Percentiles rank a stretch among this genome's conserved stretches.
These are phyloP conservation scores for Lepus americanus DNA, from an alignment of 2,113 vertebrate species.

Conservation along the genomic window DNA sequence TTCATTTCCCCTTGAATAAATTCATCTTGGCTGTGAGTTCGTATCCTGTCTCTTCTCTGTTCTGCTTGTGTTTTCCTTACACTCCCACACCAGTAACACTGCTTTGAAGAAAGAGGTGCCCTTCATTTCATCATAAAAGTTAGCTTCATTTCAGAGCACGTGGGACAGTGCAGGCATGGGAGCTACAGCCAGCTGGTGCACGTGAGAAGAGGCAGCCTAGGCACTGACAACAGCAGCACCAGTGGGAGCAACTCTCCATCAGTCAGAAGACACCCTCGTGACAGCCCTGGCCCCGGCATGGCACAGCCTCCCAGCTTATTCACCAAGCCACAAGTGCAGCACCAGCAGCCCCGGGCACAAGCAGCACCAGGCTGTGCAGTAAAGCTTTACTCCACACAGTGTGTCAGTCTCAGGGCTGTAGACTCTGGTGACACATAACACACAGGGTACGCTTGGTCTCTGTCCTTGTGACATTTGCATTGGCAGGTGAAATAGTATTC, in stretches of 20 bases:
- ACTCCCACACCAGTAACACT: neutral
- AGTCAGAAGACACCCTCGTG: neutral
- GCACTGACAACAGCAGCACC: neutral
- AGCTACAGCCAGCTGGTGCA: neutral
- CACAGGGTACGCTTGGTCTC: neutral
- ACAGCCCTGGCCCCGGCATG: neutral
- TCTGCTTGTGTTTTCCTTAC: no score
- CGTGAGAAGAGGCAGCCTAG: neutral
- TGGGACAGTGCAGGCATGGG: neutral
- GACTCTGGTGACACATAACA: neutral
- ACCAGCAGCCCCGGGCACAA: neutral
- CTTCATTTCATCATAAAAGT: neutral
- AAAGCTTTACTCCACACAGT: no score
- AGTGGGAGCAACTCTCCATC: neutral
- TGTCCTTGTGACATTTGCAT: neutral
- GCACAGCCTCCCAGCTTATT: neutral
- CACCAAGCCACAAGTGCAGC: neutral
- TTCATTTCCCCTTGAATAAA: no score
- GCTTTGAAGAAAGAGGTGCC: neutral
- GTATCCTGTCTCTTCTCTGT: no score
- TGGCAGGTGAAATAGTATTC: neutral
- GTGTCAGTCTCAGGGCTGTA: no score
- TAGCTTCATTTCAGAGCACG: neutral
- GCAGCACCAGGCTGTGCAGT: neutral
- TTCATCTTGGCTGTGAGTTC: no score